Evolutionary conservation across 2,888 invertebrate species (phyloP).

Genomic region (Hedya salicella): DNA sequence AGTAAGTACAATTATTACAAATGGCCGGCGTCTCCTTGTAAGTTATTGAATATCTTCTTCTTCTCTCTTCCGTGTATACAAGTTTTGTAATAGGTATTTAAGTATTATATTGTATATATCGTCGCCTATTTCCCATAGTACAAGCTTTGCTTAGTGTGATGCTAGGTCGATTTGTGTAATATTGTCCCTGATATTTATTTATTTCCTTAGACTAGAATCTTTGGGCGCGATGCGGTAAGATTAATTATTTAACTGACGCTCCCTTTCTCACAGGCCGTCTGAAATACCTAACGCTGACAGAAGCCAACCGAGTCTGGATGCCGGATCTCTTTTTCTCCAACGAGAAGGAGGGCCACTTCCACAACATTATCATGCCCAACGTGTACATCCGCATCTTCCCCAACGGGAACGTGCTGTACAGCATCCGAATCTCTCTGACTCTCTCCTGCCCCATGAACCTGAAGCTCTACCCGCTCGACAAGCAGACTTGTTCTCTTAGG

Average conservation of each 20-base stretch:
- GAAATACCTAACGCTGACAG: conserved; percentile 96
- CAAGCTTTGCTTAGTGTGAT: too few relatives aligned
- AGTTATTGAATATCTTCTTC: too few relatives aligned
- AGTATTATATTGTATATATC: too few relatives aligned
- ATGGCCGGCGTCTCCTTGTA: too few relatives aligned
- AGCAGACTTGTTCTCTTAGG: conserved; percentile 96
- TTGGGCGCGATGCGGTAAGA: too few relatives aligned
- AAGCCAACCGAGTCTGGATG: conserved; percentile 98
- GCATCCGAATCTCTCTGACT: conserved; percentile 98
- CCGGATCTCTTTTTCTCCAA: conserved; percentile 99
- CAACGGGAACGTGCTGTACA: conserved; percentile 97
- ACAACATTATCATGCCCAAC: conserved; percentile 99
- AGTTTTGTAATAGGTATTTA: too few relatives aligned
- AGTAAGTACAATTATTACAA: too few relatives aligned
- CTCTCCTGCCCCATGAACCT: conserved; percentile 99
- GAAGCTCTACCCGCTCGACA: conserved; percentile 97
- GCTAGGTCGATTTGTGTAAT: too few relatives aligned
- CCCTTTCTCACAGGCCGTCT: conserved; percentile 88
- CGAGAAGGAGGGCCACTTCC: conserved; percentile 98
- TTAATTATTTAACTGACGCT: neutral
- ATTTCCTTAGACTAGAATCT: too few relatives aligned
- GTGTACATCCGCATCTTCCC: conserved; percentile 98
- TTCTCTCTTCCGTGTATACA: too few relatives aligned
- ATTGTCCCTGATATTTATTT: too few relatives aligned
- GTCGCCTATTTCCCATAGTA: too few relatives aligned